phyloP scores from a whole-genome alignment of 1,140 invertebrate genomes.

The Platorchestia sp. region DNA sequence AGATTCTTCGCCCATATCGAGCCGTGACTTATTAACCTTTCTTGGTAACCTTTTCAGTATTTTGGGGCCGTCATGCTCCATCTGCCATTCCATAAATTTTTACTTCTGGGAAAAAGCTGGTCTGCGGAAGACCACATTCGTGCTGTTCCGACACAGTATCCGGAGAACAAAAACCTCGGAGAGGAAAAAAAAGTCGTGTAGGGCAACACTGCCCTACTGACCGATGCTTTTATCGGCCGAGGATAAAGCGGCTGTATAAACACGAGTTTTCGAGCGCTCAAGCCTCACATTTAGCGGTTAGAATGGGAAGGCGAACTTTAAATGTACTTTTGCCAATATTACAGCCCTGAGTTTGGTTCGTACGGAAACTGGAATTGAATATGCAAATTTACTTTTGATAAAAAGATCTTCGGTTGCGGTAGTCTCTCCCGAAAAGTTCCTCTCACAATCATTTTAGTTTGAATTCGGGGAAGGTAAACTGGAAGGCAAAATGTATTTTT shows the following conservation, averaged over 20 bases:
- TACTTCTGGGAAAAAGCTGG: conserved; percentile 23
- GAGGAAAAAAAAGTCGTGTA: conserved; percentile 28
- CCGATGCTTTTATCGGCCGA: conserved; percentile 44
- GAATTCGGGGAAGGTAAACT: not conserved
- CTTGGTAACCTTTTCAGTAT: conserved; percentile 52
- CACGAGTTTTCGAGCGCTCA: conserved; percentile 29
- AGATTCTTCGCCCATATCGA: conserved; percentile 1
- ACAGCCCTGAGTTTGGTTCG: not conserved
- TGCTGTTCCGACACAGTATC: conserved; percentile 48
- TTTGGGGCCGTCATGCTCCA: conserved; percentile 41
- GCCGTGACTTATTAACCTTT: conserved; percentile 44
- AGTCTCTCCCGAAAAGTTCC: not conserved
- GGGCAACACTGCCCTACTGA: conserved; percentile 10
- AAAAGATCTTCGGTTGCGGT: not conserved
- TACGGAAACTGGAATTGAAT: not conserved
- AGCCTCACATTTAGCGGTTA: not conserved
- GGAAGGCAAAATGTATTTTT: not conserved
- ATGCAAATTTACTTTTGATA: not conserved
- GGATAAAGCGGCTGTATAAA: conserved; percentile 44
- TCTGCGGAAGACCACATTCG: conserved; percentile 50
- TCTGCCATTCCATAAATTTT: conserved; percentile 50
- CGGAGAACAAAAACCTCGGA: conserved; percentile 32
- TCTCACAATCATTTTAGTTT: not conserved
- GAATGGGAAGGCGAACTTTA: not conserved
- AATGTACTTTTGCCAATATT: not conserved